A percentile compares a stretch with the other conserved stretches of the same genome.
Conservation (phyloP, 2,113 vertebrate genomes). For the Oceanites oceanicus region DNA sequence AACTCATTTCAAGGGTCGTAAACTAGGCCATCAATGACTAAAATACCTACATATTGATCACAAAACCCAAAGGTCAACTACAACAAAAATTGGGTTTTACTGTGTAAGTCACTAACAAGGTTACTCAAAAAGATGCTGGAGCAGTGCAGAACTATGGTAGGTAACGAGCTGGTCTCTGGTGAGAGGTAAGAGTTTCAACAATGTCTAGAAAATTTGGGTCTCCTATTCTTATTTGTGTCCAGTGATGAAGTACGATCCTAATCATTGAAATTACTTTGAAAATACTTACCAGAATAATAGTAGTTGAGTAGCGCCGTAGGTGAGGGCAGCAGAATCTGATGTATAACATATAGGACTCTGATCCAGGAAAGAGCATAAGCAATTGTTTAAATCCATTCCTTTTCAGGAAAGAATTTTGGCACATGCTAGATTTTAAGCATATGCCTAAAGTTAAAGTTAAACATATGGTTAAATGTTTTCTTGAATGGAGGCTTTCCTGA, state of each 20-base stretch:
- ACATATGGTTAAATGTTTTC: slow-evolving; percentile 59
- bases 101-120: neutral
- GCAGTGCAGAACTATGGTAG: neutral
- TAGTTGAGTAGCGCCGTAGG: neutral
- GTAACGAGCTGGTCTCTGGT: neutral
- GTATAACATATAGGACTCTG: neutral
- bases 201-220: neutral
- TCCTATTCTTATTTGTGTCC: neutral
- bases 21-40: neutral
- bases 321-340: neutral
- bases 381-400: slow-evolving; percentile 16
- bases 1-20: neutral
- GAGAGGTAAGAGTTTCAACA: neutral
- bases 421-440: slow-evolving; percentile 51
- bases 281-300: neutral
- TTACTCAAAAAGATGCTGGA: neutral
- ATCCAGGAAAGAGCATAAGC: slow-evolving; percentile 27
- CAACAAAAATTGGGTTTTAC: neutral
- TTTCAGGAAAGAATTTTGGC: neutral
- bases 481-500: slow-evolving; percentile 16
- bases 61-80: neutral
- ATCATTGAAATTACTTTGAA: neutral
- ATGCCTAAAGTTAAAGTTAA: slow-evolving; percentile 49
- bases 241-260: neutral
- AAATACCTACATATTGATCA: neutral